These are phyloP conservation scores for Platynereis dumerilii DNA, from an alignment of 2,888 invertebrate genomes.

Conservation along the genomic window DNA sequence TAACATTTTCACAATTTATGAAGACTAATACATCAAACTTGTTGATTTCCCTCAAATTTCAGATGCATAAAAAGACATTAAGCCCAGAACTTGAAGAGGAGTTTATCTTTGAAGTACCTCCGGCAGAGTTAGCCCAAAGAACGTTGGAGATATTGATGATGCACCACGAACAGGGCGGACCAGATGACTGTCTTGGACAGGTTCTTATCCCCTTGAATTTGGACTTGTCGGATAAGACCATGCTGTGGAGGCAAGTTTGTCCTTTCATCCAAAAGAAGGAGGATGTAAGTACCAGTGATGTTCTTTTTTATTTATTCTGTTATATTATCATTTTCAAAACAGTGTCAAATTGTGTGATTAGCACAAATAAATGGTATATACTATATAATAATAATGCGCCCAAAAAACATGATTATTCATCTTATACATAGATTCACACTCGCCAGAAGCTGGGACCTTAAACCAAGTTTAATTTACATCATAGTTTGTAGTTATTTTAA, in stretches of 20 bases:
- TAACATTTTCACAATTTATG: too few relatives aligned
- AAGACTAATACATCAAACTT: too few relatives aligned
- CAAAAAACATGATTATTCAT: too few relatives aligned
- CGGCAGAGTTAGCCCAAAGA: constrained; percentile 16
- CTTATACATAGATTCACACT: too few relatives aligned
- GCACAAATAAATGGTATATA: too few relatives aligned
- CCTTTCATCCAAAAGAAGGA: constrained; percentile 28
- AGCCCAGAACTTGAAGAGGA: constrained; percentile 70
- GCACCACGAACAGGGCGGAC: constrained; percentile 72
- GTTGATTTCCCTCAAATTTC: too few relatives aligned
- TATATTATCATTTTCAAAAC: too few relatives aligned
- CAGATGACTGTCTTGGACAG: constrained; percentile 73
- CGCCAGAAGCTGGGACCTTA: too few relatives aligned
- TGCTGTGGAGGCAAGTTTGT: constrained; percentile 32
- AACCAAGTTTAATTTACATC: too few relatives aligned
- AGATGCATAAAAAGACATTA: constrained; percentile 28
- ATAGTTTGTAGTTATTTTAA: too few relatives aligned
- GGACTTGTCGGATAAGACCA: constrained; percentile 54
- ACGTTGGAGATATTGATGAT: constrained; percentile 72
- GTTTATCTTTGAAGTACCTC: constrained; percentile 71
- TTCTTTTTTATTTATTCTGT: neutral
- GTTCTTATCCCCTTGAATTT: constrained; percentile 69
- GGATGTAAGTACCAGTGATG: constrained; percentile 2
- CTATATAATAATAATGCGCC: too few relatives aligned
- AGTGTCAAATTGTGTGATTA: too few relatives aligned